Percentiles rank a stretch among this genome's conserved stretches.
Evolutionary conservation across 2,113 vertebrate species (phyloP).

Genomic region (Baryphthengus martii): DNA sequence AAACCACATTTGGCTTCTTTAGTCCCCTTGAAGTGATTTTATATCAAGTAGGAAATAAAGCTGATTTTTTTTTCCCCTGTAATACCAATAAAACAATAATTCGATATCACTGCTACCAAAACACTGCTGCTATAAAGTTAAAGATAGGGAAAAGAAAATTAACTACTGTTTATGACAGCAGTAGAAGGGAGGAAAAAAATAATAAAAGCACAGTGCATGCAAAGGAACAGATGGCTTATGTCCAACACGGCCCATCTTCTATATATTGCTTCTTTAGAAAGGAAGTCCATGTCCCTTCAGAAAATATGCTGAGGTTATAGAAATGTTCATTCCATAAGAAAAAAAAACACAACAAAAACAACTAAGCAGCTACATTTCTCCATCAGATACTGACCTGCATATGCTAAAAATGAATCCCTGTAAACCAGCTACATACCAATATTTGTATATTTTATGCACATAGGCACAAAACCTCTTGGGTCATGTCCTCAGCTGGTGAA

Average conservation of each 20-base stretch:
- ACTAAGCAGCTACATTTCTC: background rate
- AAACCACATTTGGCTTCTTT: rapidly evolving
- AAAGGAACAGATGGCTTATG: conserved; percentile 15
- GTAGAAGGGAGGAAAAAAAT: background rate
- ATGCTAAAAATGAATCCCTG: background rate
- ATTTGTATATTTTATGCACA: background rate
- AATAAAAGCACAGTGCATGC: background rate
- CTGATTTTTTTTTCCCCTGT: background rate
- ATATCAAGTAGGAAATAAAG: background rate
- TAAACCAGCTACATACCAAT: background rate
- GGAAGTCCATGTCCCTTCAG: background rate
- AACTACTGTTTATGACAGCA: conserved; percentile 51
- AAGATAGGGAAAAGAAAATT: background rate
- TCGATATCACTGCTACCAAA: background rate
- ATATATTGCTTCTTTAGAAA: background rate
- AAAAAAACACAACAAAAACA: background rate
- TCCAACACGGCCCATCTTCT: conserved; percentile 6
- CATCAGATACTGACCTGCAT: background rate
- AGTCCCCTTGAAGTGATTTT: background rate
- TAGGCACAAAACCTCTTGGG: background rate
- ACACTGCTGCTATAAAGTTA: background rate
- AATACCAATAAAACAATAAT: conserved; percentile 25
- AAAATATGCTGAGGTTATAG: background rate
- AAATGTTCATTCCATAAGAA: background rate
- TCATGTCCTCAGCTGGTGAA: conserved; percentile 20